A percentile compares a stretch with the other conserved stretches of the same genome.
Conservation (phyloP, 1,140 invertebrate genomes). For the Myzus persicae region DNA sequence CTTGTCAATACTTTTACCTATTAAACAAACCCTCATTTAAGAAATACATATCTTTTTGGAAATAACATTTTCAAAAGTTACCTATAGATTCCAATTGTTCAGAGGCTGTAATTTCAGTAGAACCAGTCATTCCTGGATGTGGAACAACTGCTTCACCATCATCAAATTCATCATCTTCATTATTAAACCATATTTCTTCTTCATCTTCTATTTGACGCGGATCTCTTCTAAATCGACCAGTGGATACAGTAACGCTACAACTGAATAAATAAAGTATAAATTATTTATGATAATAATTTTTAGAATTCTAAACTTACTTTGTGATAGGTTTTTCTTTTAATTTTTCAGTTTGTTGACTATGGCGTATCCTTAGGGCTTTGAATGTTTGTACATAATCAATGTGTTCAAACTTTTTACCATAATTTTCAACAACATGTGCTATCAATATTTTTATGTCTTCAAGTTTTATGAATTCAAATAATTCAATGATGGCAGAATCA, state of each 20-base stretch:
- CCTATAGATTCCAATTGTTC: constrained; percentile 57
- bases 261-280: constrained; percentile 16
- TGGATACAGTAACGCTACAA: constrained; percentile 65
- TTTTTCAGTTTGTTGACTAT: constrained; percentile 94
- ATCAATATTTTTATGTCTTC: constrained; percentile 96
- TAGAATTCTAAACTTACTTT: constrained; percentile 61
- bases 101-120: constrained; percentile 44
- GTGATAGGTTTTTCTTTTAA: constrained; percentile 78
- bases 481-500: constrained; percentile 98
- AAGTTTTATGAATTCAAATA: constrained; percentile 98
- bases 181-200: constrained; percentile 99
- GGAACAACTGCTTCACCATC: constrained; percentile 77
- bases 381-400: constrained; percentile 98
- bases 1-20: constrained; percentile 71
- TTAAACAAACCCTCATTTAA: background rate
- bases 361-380: constrained; percentile 87
- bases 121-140: constrained; percentile 62
- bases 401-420: constrained; percentile 89
- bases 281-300: constrained; percentile 63
- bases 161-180: constrained; percentile 94
- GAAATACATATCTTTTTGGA: background rate
- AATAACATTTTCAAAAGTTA: background rate
- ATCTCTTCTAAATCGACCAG: constrained; percentile 85
- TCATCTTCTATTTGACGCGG: constrained; percentile 93
- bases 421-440: constrained; percentile 93